These are phyloP conservation scores for Cacatua alba DNA, from an alignment of 2,113 vertebrate genomes.

Conservation along the genomic window DNA sequence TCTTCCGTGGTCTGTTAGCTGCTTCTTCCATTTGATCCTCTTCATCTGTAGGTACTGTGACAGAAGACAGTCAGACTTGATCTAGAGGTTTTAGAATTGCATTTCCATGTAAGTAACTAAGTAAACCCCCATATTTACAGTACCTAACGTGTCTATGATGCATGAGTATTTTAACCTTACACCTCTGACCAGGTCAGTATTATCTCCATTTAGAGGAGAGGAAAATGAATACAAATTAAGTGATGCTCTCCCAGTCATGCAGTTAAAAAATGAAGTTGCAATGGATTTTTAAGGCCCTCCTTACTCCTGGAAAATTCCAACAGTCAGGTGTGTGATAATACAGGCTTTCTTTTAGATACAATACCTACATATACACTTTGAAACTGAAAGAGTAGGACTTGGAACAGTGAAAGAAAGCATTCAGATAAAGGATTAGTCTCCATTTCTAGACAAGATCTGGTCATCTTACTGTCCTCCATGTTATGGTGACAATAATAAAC, in stretches of 20 bases:
- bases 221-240: background rate
- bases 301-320: background rate
- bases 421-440: background rate
- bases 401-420: background rate
- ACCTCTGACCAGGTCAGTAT: background rate
- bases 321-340: background rate
- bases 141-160: background rate
- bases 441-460: background rate
- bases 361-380: background rate
- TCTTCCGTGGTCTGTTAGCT: constrained; percentile 89
- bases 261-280: background rate
- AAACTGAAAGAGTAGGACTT: background rate
- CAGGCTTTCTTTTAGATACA: background rate
- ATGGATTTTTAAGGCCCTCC: background rate
- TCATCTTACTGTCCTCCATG: background rate
- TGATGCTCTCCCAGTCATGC: background rate
- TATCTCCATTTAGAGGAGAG: background rate
- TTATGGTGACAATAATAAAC: background rate
- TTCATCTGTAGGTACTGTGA: constrained; percentile 89
- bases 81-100: background rate
- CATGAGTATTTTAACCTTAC: background rate
- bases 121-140: background rate
- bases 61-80: background rate
- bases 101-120: background rate
- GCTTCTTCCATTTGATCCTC: constrained; percentile 89